Conservation (phyloP, 2,113 vertebrate genomes). For the Myotis brandtii region DNA sequence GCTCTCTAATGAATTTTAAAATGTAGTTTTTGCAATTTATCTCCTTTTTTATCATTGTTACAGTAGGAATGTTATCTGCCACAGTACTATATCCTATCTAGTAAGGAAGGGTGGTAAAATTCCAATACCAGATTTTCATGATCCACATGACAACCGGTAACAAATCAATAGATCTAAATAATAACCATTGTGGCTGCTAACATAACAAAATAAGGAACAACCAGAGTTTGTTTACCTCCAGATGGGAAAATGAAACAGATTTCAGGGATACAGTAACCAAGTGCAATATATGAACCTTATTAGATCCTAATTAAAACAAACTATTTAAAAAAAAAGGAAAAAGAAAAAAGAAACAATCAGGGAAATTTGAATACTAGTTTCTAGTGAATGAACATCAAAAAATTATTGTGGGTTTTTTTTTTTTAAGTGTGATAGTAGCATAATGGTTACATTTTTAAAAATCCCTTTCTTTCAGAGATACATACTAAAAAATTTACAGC, state of each 20-base stretch:
- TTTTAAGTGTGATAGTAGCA: not conserved
- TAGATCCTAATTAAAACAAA: constrained; percentile 35
- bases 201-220: constrained; percentile 6
- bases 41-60: not conserved
- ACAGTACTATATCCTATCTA: not conserved
- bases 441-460: not conserved
- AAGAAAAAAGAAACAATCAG: not conserved
- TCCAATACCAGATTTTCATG: constrained; percentile 10
- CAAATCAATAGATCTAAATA: not conserved
- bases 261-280: not conserved
- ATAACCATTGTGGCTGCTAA: not conserved
- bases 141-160: constrained; percentile 30
- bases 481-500: not conserved
- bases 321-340: not conserved
- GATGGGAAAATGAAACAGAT: not conserved
- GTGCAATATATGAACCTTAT: not conserved
- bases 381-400: not conserved
- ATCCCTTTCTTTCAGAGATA: not conserved
- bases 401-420: not conserved
- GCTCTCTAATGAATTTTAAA: constrained; percentile 1
- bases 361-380: not conserved
- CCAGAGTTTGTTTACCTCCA: constrained; percentile 3
- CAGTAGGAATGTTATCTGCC: not conserved
- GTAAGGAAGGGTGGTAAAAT: not conserved
- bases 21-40: constrained; percentile 15